Base-by-base conservation (phyloP, 2,113 vertebrate species). In the Enhydra lutris region DNA sequence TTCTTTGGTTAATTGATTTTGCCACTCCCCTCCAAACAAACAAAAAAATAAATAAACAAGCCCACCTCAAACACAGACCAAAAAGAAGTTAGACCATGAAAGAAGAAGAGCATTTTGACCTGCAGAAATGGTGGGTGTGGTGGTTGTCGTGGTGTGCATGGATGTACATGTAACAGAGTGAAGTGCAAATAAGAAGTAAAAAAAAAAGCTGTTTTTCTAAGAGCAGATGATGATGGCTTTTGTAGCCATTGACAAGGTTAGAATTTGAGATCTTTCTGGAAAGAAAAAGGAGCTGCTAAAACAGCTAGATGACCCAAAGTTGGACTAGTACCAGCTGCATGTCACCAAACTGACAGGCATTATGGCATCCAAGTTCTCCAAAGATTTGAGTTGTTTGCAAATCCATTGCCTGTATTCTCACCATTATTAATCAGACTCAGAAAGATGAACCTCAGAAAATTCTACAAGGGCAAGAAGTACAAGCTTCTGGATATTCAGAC, bases 381-480 rank as follows among this genome's bases (percentile, higher is more conserved):
- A 99, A 99, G 97, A 99, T 99, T 96, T 99, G 99, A 1, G 99
- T 99, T 94, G 99, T 99, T 86, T 99, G 99, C 4, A 99, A 99
- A 94, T 99, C 99, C 95, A 99, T 99, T 7, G 99, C 99, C 98
- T 98, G 99, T 91, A 99, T 99, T 50, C 96, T 99, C 67, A 99
- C 99, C 4, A 99, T 99, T 36, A 99, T 99, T 98, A 99, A 99
- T 97, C 99, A 99, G 99, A 99, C 99, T 21, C 99, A 99, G 98
- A 99, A 99, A 87, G 99, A 99, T 15, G 98, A 99, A 99, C 93
- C 98, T 99, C 98, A 99, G 99, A 97, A 99, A 99, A 94, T 99
- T 99, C 97, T 99, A 99, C 98, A 99, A 99, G 98, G 99, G 99
- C 69, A 99, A 99, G 98, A 99, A 99, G 97, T 99, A 99, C 97